These are phyloP conservation scores for Boloria selene DNA, from an alignment of 2,888 invertebrate species.

Conservation along the genomic window DNA sequence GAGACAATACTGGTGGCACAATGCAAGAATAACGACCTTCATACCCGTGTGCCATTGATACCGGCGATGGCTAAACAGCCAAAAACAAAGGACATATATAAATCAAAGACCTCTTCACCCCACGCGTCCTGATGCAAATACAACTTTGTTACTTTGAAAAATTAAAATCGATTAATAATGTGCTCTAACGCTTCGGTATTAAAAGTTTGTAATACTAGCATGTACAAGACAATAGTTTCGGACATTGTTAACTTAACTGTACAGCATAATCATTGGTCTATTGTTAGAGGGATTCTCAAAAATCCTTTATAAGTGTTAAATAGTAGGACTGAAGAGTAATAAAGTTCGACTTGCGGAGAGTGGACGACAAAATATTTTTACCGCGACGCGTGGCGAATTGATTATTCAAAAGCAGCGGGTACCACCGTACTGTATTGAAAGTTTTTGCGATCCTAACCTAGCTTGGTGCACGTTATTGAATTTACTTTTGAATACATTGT, in stretches of 20 bases:
- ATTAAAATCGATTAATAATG: slow-evolving; percentile 37
- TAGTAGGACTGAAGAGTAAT: slow-evolving; percentile 50
- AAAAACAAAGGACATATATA: slow-evolving; percentile 80
- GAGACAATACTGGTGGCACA: slow-evolving; percentile 75
- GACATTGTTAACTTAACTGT: slow-evolving; percentile 66
- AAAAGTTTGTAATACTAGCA: slow-evolving; percentile 53
- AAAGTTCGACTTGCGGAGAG: slow-evolving; percentile 57
- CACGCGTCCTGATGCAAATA: slow-evolving; percentile 61
- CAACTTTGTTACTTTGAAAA: slow-evolving; percentile 31
- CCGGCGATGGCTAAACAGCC: slow-evolving; percentile 72
- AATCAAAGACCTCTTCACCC: slow-evolving; percentile 68
- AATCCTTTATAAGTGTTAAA: slow-evolving; percentile 67
- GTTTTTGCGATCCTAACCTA: slow-evolving; percentile 39
- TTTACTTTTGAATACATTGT: slow-evolving; percentile 18
- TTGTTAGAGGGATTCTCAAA: slow-evolving; percentile 58
- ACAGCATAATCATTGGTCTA: slow-evolving; percentile 45
- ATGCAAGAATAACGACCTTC: slow-evolving; percentile 79
- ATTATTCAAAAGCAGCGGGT: slow-evolving; percentile 51
- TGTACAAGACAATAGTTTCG: slow-evolving; percentile 70
- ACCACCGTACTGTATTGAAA: slow-evolving; percentile 38
- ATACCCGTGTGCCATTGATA: slow-evolving; percentile 70
- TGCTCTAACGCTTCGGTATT: slow-evolving; percentile 25
- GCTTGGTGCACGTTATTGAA: slow-evolving; percentile 22
- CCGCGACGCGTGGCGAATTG: slow-evolving; percentile 71
- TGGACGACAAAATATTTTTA: slow-evolving; percentile 76